Base-by-base conservation (phyloP, 2,113 vertebrate genomes). In the Semnornis frantzii region DNA sequence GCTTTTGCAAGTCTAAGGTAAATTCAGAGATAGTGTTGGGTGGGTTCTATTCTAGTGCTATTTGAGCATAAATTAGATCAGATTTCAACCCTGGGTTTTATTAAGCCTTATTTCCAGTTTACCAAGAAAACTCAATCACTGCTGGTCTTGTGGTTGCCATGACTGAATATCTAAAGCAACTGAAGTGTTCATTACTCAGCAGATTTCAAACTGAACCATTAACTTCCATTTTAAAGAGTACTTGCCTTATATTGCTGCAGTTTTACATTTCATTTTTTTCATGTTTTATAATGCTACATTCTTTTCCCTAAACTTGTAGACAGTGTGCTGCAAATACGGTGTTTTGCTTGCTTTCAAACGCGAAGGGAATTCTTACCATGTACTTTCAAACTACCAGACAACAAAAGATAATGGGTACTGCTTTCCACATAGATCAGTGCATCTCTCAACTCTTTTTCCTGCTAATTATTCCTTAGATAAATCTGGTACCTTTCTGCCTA, bases 401-500 rank as follows among this genome's bases (percentile, higher is more conserved):
- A 82, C 20, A 15, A 90, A 83, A 90, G n/a, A 39, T n/a, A 5
- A 16, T 66, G 50, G 58, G 48, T 69, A 12, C 46, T 91, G 76
- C 34, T 87, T 89, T 85, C 80, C 63, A 71, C 12, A 2, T 3
- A 0, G 74, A 66, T 72, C 20, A 19, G 25, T 50, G 52, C 18
- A 74, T 77, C 37, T 87, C 76, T 71, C 21, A n/a, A n/a, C n/a
- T n/a, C n/a, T 88, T 37, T 87, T 75, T 7, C 23, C 52, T 75
- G 24, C 58, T 80, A 69, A 76, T 85, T 87, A 64, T 82, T 68
- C 59, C 42, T 64, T 64, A 77, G 52, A 86, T 94, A 88, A 87
- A 92, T 90, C 82, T 94, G 91, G 87, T 75, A 89, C 73, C 57
- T 94, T 86, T 94, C 68, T 93, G 33, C 54, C 55, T 71, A 63